Base-by-base conservation (phyloP, 2,113 vertebrate species). In the Monopterus albus region DNA sequence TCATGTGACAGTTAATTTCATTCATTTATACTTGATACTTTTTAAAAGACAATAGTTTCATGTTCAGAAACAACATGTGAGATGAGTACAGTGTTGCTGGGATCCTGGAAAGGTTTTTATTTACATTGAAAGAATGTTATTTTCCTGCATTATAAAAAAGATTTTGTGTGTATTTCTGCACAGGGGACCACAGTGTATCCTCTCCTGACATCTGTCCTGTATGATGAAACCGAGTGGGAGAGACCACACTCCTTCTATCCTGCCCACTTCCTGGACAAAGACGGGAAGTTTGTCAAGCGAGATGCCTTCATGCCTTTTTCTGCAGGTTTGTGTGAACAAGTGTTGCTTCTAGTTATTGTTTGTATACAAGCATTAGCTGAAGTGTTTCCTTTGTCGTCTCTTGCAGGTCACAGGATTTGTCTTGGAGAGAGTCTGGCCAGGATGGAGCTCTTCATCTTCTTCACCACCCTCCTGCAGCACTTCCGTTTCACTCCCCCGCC, bases 361-460 rank as follows among this genome's bases (percentile, higher is more conserved):
- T 0, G 1, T 6, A 21, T 21, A 2, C 8, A 14, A 1, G 3
- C n/a, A n/a, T n/a, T 38, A 43, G 31, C 3, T 15, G 5, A 29
- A 0, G 0, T 0, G 0, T 35, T 31, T 9, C 14, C 3, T 17
- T 2, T 7, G 3, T 56, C 1, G n/a, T 29, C n/a, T 43, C 1
- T 6, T 2, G 5, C 83, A 95, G 94, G 94, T 9, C 43, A 82
- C 4, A 91, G 94, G 26, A 49, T 64, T 21, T 94, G 93, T 15
- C 62, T 79, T 0, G 92, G 93, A 3, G 91, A 95, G 73, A 79
- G 87, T 61, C 91, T 95, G 74, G 93, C 94, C 61, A 91, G 85
- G 82, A 94, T 90, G 91, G 93, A 94, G 67, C 83, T 95, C 47
- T 95, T 94, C 75, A n/a, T 94, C 33, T 94, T 94, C 80, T 93